Evolutionary conservation across 2,113 vertebrate species (phyloP), one percentile per base, ranked within the genome.

Genomic region (Cyanoramphus novaezelandiae): DNA sequence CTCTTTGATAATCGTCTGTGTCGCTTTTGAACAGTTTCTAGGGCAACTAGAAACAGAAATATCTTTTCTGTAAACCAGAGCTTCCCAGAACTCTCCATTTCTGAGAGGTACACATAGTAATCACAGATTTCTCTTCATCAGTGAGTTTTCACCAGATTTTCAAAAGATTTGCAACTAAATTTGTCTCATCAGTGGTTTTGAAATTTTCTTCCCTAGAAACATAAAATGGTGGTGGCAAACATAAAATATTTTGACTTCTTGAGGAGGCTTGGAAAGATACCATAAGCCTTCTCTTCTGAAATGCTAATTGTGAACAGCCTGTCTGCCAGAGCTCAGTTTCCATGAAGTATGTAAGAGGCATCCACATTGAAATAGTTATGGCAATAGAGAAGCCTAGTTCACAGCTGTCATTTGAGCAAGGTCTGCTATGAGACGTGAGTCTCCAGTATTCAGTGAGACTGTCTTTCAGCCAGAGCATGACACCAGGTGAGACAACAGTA

Each of bases 221-320:
- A 52, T 43, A 23, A 82, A 68, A 41, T 29, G 2, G 7, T 59
- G 31, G 44, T 77, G 33, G 37, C 35, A 72, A 57, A 65, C 44
- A 60, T 79, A 53, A 93, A 81, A 72, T 77, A 57, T 88, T 85
- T 95, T 94, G 84, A 74, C 44, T 85, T 82, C 49, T 37, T 80
- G 35, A 69, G 53, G 9, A 87, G 65, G 37, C 20, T 50, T 80
- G 70, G 90, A 85, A 95, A 72, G 70, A 57, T 52, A 87, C 37
- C 63, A 82, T 69, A 62, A 76, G 9, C n/a, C 19, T 89, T 91
- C 10, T 53, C 31, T 76, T 90, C 78, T 85, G 49, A 90, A 92
- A 88, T 65, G 41, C 33, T 76, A 62, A 93, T 76, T 75, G 60
- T 11, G 59, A 78, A 28, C 62, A 92, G 81, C 57, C 50, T 2